Base-by-base conservation (phyloP, 2,888 invertebrate species). In the Dorcus hopei region DNA sequence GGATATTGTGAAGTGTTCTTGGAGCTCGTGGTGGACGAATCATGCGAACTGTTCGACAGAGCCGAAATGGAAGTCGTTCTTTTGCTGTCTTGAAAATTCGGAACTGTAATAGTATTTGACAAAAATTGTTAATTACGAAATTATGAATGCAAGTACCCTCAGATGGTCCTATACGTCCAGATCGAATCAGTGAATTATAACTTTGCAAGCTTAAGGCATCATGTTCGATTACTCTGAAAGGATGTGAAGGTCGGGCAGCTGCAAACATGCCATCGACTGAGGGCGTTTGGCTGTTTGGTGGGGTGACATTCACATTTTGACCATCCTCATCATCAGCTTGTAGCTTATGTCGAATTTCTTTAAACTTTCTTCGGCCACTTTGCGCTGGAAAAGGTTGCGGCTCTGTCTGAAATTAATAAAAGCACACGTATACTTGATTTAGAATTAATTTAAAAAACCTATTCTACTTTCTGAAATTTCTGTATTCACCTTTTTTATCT, bases 181-280 rank as follows among this genome's bases (percentile, higher is more conserved):
- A 88, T 68, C 93, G 82, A 23, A 92, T 92, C 58, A 94, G 80
- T 50, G 94, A 94, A 68, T 92, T 91, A 84, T 94, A 89, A 74
- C 93, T 93, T 77, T 93, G 93, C 69, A 94, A 80, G 74, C 93
- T 93, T 77, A 92, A 84, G 11, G 93, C 88, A 77, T 94, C 94
- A 71, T 91, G 91, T 68, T 95, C 92, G 70, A 94, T 92, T 64
- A 93, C 90, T 78, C 86, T 85, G 76, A 93, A 93, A 16, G 93
- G 93, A 78, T 91, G 92, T 49, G 85, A 83, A 70, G 86, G 85
- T 52, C 82, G 83, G 61, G 86, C 82, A 39, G 81, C 80, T 7
- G 87, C 85, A 75, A 85, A 89, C 9, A 89, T 85, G 60, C 90
- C 90, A 70, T 94, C 94, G 54, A 90, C 85, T 7, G 91, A 90